phyloP scores from a whole-genome alignment of 2,888 invertebrate species.

The Opisthograptis luteolata region DNA sequence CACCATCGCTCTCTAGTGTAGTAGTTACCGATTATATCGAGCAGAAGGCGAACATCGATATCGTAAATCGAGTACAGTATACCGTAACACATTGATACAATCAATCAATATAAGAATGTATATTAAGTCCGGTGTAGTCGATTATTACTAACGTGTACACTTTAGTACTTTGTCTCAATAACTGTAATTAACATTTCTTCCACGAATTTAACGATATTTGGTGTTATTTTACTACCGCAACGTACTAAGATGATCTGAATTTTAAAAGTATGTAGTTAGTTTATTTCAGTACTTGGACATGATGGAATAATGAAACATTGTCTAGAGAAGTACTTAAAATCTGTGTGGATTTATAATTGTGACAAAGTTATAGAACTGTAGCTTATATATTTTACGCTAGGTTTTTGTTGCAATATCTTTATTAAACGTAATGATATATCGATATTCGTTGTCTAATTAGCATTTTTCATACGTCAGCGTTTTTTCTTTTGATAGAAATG shows the following conservation, averaged over 20 bases:
- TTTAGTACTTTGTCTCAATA: conserved; percentile 9
- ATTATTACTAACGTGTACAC: conserved; percentile 2
- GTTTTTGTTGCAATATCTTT: conserved; percentile 41
- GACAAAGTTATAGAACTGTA: background rate
- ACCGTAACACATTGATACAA: conserved; percentile 62
- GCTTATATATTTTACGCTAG: background rate
- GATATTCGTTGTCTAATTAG: conserved; percentile 65
- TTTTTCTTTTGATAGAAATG: conserved; percentile 18
- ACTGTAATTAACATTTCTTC: background rate
- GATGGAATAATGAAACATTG: background rate
- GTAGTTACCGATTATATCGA: no score
- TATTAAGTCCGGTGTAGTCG: conserved; percentile 43
- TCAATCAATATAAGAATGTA: conserved; percentile 69
- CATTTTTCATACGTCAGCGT: conserved; percentile 50
- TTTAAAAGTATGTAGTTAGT: no score
- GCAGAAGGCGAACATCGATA: conserved; percentile 26
- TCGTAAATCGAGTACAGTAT: conserved; percentile 36
- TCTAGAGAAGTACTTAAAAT: background rate
- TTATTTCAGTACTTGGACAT: background rate
- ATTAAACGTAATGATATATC: conserved; percentile 57
- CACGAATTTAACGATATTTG: background rate
- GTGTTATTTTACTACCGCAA: background rate
- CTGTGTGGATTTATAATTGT: background rate
- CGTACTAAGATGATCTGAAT: background rate
- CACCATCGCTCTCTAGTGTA: no score